These are phyloP conservation scores for Halcyon chelicuti DNA, from an alignment of 2,797 vertebrate species.

Conservation along the genomic window DNA sequence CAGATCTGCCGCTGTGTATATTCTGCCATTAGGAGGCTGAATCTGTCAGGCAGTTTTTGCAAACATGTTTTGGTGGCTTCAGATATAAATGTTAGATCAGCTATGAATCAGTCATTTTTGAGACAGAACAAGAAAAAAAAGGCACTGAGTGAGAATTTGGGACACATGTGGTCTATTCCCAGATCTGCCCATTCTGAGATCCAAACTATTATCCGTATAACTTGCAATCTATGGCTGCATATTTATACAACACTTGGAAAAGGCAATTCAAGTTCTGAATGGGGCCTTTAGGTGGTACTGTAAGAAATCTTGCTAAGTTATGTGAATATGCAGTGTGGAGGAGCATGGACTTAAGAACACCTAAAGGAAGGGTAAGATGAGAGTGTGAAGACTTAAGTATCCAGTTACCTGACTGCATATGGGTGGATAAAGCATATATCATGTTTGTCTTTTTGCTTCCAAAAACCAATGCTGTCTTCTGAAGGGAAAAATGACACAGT, in stretches of 20 bases:
- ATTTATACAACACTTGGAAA: not conserved
- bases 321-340: not conserved
- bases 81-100: not conserved
- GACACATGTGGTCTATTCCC: not conserved
- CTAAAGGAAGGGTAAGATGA: not conserved
- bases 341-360: not conserved
- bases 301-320: not conserved
- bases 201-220: not conserved
- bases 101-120: not conserved
- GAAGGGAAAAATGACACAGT: not conserved
- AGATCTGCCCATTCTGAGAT: not conserved
- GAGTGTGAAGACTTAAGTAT: not conserved
- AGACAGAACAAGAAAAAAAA: not conserved
- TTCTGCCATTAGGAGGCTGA: not conserved
- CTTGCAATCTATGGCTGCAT: not conserved
- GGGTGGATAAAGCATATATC: not conserved
- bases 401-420: accelerated
- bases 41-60: not conserved
- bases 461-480: not conserved
- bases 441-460: not conserved
- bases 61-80: not conserved
- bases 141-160: not conserved
- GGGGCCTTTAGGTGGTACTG: not conserved
- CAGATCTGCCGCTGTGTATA: accelerated
- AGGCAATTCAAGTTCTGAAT: not conserved